A percentile compares a stretch with the other conserved stretches of the same genome.
These are phyloP conservation scores for Bradysia coprophila DNA, from an alignment of 1,140 invertebrate species.

Conservation along the genomic window DNA sequence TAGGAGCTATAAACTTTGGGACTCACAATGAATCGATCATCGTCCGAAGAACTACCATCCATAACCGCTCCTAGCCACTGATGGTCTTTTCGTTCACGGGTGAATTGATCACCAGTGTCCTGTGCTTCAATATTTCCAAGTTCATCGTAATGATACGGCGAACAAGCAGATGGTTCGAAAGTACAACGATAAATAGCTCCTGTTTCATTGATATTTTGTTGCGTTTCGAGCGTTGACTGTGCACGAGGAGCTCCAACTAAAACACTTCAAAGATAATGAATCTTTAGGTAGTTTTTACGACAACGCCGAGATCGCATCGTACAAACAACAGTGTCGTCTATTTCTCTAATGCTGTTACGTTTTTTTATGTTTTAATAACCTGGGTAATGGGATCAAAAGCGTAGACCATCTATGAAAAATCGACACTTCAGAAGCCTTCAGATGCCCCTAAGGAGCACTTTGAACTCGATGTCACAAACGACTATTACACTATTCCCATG, in stretches of 20 bases:
- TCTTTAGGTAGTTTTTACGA: background rate
- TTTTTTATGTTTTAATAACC: too few relatives aligned
- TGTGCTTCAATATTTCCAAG: conserved; percentile 8
- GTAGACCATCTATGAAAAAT: too few relatives aligned
- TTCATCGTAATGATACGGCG: conserved; percentile 15
- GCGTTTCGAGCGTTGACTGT: conserved; percentile 20
- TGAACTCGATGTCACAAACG: too few relatives aligned
- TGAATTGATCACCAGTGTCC: background rate
- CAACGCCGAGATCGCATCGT: too few relatives aligned
- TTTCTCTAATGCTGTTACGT: too few relatives aligned
- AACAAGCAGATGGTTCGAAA: conserved; percentile 9
- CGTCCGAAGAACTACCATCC: conserved; percentile 18
- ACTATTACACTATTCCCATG: too few relatives aligned
- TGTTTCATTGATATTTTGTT: conserved; percentile 17
- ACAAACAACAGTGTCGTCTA: too few relatives aligned
- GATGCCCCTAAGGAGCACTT: too few relatives aligned
- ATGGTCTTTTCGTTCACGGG: conserved; percentile 6
- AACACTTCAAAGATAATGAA: background rate
- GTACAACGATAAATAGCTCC: conserved; percentile 19
- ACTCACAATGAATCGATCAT: conserved; percentile 15
- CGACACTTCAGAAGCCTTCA: too few relatives aligned
- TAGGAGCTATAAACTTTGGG: background rate
- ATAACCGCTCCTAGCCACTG: conserved; percentile 21
- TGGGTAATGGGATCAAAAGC: too few relatives aligned
- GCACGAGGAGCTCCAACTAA: conserved; percentile 20